phyloP scores from a whole-genome alignment of 2,797 vertebrate genomes.

The Petrocephalus schoutedeni region DNA sequence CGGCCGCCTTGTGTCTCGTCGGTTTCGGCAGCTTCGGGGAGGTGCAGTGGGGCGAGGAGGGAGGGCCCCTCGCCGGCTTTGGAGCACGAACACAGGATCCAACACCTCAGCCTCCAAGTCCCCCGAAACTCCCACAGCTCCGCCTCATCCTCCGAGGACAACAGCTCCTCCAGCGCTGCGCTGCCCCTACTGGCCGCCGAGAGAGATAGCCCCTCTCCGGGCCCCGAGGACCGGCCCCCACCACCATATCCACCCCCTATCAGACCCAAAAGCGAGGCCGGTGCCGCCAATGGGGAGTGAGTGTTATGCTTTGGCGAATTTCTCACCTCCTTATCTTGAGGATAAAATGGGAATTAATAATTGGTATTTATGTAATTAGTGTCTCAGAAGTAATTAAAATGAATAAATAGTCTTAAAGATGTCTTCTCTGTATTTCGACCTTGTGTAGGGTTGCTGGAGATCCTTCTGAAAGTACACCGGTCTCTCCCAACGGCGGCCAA shows the following conservation, averaged over 20 bases:
- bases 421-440: background rate
- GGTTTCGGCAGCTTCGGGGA: conserved; percentile 54
- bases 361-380: background rate
- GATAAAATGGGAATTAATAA: background rate
- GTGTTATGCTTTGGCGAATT: background rate
- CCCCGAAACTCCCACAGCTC: conserved; percentile 88
- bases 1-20: background rate
- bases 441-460: conserved; percentile 48
- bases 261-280: conserved; percentile 1
- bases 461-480: conserved; percentile 68
- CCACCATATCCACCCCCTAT: conserved; percentile 33
- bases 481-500: conserved; percentile 44
- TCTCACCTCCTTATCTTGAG: background rate
- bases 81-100: conserved; percentile 56
- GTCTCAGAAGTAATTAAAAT: background rate
- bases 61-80: conserved; percentile 48
- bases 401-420: background rate
- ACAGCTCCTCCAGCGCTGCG: conserved; percentile 86
- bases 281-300: background rate
- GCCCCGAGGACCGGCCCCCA: conserved; percentile 58
- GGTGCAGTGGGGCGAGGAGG: conserved; percentile 66
- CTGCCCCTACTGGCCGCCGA: conserved; percentile 84
- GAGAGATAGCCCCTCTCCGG: conserved; percentile 80
- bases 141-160: conserved; percentile 91
- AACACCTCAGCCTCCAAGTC: conserved; percentile 85